phyloP scores from a whole-genome alignment of 1,140 invertebrate species.

The Drosophila albomicans region DNA sequence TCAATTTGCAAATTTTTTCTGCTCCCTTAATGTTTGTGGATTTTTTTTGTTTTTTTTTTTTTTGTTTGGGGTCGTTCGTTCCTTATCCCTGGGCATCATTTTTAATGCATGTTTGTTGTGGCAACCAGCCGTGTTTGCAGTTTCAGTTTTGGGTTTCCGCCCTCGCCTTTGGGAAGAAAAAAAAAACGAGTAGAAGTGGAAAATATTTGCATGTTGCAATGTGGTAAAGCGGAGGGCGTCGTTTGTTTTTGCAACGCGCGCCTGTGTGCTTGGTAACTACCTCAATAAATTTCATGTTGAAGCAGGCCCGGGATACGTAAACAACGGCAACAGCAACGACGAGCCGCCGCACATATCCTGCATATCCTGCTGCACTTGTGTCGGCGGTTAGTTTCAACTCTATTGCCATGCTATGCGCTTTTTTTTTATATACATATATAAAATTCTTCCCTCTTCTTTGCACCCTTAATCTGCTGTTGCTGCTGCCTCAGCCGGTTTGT shows the following conservation, averaged over 20 bases:
- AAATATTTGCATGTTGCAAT: slow-evolving; percentile 52
- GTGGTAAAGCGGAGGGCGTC: slow-evolving; percentile 4
- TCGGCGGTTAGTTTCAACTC: slow-evolving; percentile 30
- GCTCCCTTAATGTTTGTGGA: slow-evolving; percentile 14
- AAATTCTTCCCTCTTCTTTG: neutral
- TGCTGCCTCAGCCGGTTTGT: slow-evolving; percentile 13
- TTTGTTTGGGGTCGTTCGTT: neutral
- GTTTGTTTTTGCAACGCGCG: slow-evolving; percentile 45
- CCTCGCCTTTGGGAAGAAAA: slow-evolving; percentile 23
- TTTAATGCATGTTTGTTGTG: slow-evolving; percentile 72
- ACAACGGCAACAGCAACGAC: slow-evolving; percentile 15
- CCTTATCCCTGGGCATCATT: slow-evolving; percentile 43
- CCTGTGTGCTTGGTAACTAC: slow-evolving; percentile 58
- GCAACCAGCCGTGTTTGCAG: slow-evolving; percentile 52
- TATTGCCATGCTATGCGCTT: slow-evolving; percentile 22
- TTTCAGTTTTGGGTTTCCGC: slow-evolving; percentile 9
- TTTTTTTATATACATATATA: neutral
- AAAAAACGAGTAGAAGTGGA: slow-evolving; percentile 13
- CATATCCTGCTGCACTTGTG: slow-evolving; percentile 43
- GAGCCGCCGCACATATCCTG: slow-evolving; percentile 31
- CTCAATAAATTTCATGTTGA: slow-evolving; percentile 80
- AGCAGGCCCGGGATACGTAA: slow-evolving; percentile 57
- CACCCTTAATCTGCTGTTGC: slow-evolving; percentile 41
- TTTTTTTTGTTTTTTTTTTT: too few relatives aligned
- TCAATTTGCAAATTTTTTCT: neutral